Conservation (phyloP, 64 coral and sea anemone species). For the Actinia equina region DNA sequence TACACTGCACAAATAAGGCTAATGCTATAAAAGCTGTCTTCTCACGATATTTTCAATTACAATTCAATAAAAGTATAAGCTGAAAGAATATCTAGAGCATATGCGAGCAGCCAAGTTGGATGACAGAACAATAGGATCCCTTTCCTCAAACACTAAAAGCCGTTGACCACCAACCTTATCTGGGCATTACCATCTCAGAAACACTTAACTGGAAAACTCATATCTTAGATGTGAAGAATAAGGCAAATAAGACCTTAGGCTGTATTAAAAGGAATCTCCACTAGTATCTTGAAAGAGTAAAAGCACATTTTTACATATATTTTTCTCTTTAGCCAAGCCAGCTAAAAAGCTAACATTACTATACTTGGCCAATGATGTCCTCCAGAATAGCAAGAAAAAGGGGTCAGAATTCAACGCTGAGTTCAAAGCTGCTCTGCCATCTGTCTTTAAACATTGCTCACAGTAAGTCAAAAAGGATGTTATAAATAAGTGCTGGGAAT, state of each 20-base stretch:
- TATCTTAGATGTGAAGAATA: constrained; percentile 33
- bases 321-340: constrained; percentile 55
- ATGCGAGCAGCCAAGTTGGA: too few relatives aligned
- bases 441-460: constrained; percentile 69
- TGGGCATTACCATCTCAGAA: constrained; percentile 49
- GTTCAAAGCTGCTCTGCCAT: constrained; percentile 74
- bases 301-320: not conserved
- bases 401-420: constrained; percentile 85
- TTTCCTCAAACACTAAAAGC: constrained; percentile 6
- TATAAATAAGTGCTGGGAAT: not conserved
- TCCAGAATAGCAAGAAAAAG: constrained; percentile 94
- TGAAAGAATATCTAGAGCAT: too few relatives aligned
- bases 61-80: too few relatives aligned
- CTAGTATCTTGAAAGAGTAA: constrained; percentile 16
- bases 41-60: too few relatives aligned
- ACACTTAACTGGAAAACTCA: constrained; percentile 36
- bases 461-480: constrained; percentile 57
- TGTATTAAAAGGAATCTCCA: constrained; percentile 57
- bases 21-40: too few relatives aligned
- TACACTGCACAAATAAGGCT: too few relatives aligned
- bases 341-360: constrained; percentile 84
- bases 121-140: too few relatives aligned
- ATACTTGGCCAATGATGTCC: constrained; percentile 94
- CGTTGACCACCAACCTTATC: constrained; percentile 32
- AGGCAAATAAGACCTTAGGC: constrained; percentile 54